phyloP scores from a whole-genome alignment of 2,797 vertebrate species.

The Holocentrus rufus region DNA sequence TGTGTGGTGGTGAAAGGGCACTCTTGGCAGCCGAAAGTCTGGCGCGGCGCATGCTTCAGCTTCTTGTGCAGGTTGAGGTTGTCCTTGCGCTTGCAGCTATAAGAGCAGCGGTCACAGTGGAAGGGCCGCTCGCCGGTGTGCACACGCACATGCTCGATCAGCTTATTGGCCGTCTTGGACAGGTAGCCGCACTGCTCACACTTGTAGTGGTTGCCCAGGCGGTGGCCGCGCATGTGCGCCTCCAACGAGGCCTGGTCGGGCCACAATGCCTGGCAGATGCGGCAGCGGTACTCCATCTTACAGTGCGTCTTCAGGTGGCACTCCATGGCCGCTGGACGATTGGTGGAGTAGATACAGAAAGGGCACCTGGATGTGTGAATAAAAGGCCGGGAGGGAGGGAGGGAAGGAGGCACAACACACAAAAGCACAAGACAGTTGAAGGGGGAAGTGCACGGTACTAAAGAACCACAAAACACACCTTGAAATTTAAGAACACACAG shows the following conservation, averaged over 20 bases:
- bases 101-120: conserved; percentile 99
- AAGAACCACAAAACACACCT: conserved; percentile 57
- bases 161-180: conserved; percentile 99
- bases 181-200: conserved; percentile 99
- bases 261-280: conserved; percentile 98
- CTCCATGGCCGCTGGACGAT: conserved; percentile 97
- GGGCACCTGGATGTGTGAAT: conserved; percentile 88
- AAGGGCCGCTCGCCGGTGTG: conserved; percentile 99
- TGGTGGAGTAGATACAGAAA: conserved; percentile 99
- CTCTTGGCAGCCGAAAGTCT: conserved; percentile 94
- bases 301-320: conserved; percentile 99
- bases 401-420: conserved; percentile 46
- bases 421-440: conserved; percentile 66
- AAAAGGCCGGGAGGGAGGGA: conserved; percentile 29
- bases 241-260: conserved; percentile 97
- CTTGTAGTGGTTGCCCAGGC: conserved; percentile 99
- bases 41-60: conserved; percentile 98
- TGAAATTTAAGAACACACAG: conserved; percentile 62
- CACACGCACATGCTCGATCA: conserved; percentile 99
- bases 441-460: conserved; percentile 24
- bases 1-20: conserved; percentile 99
- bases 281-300: conserved; percentile 99
- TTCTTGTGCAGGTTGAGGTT: conserved; percentile 99
- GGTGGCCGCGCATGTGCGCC: conserved; percentile 96
- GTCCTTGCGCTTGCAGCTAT: conserved; percentile 99